These are phyloP conservation scores for Helleia helle DNA, from an alignment of 2,888 invertebrate genomes.

Conservation along the genomic window DNA sequence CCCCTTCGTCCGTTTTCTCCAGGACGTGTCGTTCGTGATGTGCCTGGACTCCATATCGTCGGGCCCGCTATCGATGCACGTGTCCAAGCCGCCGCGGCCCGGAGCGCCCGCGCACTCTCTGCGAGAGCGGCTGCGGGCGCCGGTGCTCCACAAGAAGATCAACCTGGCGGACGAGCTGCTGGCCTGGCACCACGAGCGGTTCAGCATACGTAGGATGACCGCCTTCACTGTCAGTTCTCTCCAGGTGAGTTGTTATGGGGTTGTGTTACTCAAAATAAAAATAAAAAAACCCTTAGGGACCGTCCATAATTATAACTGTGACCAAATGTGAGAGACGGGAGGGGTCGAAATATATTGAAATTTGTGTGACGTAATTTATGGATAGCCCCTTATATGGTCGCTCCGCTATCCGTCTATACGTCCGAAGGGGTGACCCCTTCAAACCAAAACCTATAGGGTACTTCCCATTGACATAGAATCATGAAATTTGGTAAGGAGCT, in stretches of 20 bases:
- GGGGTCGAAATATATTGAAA: too few relatives aligned
- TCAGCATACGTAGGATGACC: slow-evolving; percentile 91
- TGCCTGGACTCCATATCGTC: slow-evolving; percentile 89
- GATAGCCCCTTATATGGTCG: too few relatives aligned
- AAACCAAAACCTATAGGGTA: too few relatives aligned
- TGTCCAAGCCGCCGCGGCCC: slow-evolving; percentile 95
- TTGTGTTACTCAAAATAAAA: too few relatives aligned
- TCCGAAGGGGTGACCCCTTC: too few relatives aligned
- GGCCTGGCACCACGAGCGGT: slow-evolving; percentile 99
- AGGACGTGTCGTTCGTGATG: slow-evolving; percentile 92
- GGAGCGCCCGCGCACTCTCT: slow-evolving; percentile 82
- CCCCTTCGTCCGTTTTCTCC: slow-evolving; percentile 19
- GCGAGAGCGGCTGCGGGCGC: slow-evolving; percentile 70
- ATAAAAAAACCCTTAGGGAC: too few relatives aligned
- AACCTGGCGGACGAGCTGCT: slow-evolving; percentile 93
- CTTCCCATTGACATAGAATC: too few relatives aligned
- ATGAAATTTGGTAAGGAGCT: too few relatives aligned
- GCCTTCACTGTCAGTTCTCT: slow-evolving; percentile 93
- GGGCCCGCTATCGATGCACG: slow-evolving; percentile 87
- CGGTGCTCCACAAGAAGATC: slow-evolving; percentile 94
- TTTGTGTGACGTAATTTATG: too few relatives aligned
- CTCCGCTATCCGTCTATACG: too few relatives aligned
- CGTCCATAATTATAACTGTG: too few relatives aligned
- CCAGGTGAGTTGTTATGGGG: slow-evolving; percentile 56
- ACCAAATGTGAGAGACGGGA: too few relatives aligned